A percentile compares a stretch with the other conserved stretches of the same genome.
These are phyloP conservation scores for Heliconius congener DNA, from an alignment of 1,140 invertebrate genomes.

Conservation along the genomic window DNA sequence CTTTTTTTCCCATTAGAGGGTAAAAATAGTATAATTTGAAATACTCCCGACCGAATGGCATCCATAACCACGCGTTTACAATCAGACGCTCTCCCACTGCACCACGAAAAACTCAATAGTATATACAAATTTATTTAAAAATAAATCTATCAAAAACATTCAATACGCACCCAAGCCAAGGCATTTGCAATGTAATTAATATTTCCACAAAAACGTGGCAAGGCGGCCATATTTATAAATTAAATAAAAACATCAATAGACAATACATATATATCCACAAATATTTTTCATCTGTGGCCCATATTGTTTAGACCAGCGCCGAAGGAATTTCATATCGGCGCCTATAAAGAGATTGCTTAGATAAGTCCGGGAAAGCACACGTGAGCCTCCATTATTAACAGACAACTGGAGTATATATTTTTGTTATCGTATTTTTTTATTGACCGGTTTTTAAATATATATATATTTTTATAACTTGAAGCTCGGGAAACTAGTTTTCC, in stretches of 20 bases:
- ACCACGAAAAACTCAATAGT: too few relatives aligned
- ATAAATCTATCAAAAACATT: background rate
- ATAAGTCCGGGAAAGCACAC: slow-evolving; percentile 28
- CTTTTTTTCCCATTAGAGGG: too few relatives aligned
- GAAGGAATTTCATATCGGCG: slow-evolving; percentile 46
- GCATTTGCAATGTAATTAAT: background rate
- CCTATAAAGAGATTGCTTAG: slow-evolving; percentile 44
- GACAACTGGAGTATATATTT: background rate
- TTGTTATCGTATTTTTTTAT: background rate
- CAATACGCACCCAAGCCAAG: background rate
- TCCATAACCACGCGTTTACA: too few relatives aligned
- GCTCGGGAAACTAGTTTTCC: too few relatives aligned
- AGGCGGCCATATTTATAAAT: background rate
- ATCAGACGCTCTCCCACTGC: too few relatives aligned
- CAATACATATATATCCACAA: slow-evolving; percentile 8
- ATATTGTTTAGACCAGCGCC: slow-evolving; percentile 19
- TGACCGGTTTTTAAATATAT: background rate
- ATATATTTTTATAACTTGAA: background rate
- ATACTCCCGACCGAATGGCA: too few relatives aligned
- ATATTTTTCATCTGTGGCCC: slow-evolving; percentile 20
- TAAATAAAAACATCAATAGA: slow-evolving; percentile 6
- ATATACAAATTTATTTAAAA: background rate
- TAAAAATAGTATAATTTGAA: too few relatives aligned
- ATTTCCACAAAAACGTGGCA: background rate
- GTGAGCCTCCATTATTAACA: slow-evolving; percentile 13